phyloP scores from a whole-genome alignment of 2,888 invertebrate genomes.

The Apomyelois bistriatella region DNA sequence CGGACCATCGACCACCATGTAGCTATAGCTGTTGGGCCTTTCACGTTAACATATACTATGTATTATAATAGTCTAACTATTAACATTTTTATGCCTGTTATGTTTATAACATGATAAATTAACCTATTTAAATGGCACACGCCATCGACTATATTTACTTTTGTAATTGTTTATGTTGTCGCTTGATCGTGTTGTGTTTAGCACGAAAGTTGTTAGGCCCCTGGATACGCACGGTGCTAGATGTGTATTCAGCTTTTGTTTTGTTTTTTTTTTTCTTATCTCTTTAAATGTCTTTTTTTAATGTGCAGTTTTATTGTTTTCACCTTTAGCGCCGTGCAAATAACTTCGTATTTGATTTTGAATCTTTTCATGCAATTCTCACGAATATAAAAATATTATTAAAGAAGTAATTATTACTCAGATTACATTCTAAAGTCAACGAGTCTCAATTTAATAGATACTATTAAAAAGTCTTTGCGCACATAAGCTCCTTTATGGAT shows the following conservation, averaged over 20 bases:
- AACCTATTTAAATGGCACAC: constrained; percentile 71
- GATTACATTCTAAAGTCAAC: background rate
- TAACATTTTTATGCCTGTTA: constrained; percentile 80
- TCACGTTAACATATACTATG: constrained; percentile 78
- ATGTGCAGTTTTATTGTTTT: constrained; percentile 24
- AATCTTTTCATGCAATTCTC: constrained; percentile 3
- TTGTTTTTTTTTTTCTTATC: constrained; percentile 27
- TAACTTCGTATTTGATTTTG: constrained; percentile 13
- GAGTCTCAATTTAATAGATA: background rate
- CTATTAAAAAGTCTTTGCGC: background rate
- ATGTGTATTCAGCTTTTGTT: constrained; percentile 35
- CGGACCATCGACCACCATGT: constrained; percentile 78
- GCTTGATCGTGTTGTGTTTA: constrained; percentile 72
- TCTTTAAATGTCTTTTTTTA: constrained; percentile 22
- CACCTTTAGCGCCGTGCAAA: constrained; percentile 54
- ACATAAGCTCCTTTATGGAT: background rate
- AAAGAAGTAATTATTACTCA: background rate
- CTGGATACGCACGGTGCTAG: constrained; percentile 58
- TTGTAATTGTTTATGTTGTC: constrained; percentile 74
- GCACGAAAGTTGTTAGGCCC: constrained; percentile 71
- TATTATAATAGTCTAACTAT: constrained; percentile 80
- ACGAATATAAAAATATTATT: background rate
- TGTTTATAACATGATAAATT: constrained; percentile 79
- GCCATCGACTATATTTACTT: constrained; percentile 79
- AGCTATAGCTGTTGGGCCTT: constrained; percentile 79